phyloP scores from a whole-genome alignment of 1,140 invertebrate genomes.

The Eubasilissa regina region DNA sequence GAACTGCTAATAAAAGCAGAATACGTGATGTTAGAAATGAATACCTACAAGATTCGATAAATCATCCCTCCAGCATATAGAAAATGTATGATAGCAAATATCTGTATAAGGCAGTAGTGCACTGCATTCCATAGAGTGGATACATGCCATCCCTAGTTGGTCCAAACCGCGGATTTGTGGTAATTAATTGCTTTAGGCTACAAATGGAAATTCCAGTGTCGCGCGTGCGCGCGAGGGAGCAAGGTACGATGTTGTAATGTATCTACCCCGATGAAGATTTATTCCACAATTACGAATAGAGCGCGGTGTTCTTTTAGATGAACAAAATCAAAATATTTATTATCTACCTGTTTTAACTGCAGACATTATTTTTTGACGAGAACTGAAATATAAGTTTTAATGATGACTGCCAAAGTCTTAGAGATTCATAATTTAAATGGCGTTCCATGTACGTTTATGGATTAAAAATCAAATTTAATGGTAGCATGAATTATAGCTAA shows the following conservation, averaged over 20 bases:
- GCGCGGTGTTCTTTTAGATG: too few species aligned
- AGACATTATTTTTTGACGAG: too few species aligned
- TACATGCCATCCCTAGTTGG: not conserved
- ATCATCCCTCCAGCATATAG: not conserved
- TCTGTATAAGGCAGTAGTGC: not conserved
- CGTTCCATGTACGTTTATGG: too few species aligned
- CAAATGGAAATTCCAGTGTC: slow-evolving; percentile 24
- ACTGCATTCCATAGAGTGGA: slow-evolving; percentile 12
- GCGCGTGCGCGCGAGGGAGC: not conserved
- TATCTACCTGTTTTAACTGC: too few species aligned
- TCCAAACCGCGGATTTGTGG: slow-evolving; percentile 18
- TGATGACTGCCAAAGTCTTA: too few species aligned
- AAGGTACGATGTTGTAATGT: not conserved
- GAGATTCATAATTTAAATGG: too few species aligned
- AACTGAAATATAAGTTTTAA: too few species aligned
- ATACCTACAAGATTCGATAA: not conserved
- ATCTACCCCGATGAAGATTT: not conserved
- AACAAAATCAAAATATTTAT: too few species aligned
- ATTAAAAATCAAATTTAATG: too few species aligned
- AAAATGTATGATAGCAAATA: not conserved
- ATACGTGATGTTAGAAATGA: too few species aligned
- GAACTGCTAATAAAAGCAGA: too few species aligned
- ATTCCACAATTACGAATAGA: not conserved
- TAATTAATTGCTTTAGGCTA: slow-evolving; percentile 24
- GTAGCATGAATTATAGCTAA: too few species aligned